Base-by-base conservation (phyloP, 2,797 vertebrate species). In the Siniperca scherzeri region DNA sequence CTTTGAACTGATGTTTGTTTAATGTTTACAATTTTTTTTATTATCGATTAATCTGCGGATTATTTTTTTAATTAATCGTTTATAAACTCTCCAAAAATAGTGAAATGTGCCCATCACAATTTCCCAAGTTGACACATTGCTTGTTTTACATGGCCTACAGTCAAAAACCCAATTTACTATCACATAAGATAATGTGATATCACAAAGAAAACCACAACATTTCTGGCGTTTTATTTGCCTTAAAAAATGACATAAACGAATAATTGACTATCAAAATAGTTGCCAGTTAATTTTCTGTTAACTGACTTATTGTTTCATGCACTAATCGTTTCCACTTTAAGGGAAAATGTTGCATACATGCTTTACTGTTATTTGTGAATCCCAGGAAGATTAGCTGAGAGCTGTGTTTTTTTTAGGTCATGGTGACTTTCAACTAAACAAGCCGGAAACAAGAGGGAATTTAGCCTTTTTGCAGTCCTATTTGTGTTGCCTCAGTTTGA, bases 401-500 rank as follows among this genome's bases (percentile, higher is more conserved):
- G 30, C 30, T 30, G 30, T 27, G 11, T 1, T 9, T 64, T 74
- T 80, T 67, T 55, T 30, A 72, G 66, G 61, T 85, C 82, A 48
- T 5, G 1, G 38, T 10, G 55, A 70, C 44, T 64, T 70, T 77
- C 19, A 74, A 33, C 62, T 59, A 48, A 77, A 84, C 36, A 84
- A 27, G 12, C 40, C 30, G 30, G 30, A 46, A 0, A 4, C 40
- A 4, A 17, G 57, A 59, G 71, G 14, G 61, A 80, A 44, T 36
- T 60, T 36, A 2, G 46, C 16, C 21, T 38, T 42, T 30, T 52
- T 74, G 14, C 22, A n/a, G 52, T 33, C 2, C 56, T 77, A 19
- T 81, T 73, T 86, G 48, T 74, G 60, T 78, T 77, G 17, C 5
- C 48, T 77, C 83, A 55, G 80, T 55, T 60, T 36, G 59, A 82